phyloP scores from a whole-genome alignment of 2,797 vertebrate genomes.

The Anguilla pacifica region DNA sequence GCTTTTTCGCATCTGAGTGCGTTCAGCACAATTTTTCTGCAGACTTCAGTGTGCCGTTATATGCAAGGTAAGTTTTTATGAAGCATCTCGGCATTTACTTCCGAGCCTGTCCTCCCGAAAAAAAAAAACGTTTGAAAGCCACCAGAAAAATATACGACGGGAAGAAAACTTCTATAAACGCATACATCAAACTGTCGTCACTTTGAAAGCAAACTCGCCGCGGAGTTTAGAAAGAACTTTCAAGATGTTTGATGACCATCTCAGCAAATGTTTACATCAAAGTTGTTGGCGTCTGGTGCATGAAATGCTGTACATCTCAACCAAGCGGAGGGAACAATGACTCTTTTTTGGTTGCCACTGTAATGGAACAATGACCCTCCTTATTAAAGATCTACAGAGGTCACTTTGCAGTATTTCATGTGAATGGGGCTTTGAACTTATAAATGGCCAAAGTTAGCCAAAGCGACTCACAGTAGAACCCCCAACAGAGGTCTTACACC shows the following conservation, averaged over 20 bases:
- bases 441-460: slow-evolving; percentile 24
- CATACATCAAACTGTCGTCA: slow-evolving; percentile 1
- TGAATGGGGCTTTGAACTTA: slow-evolving; percentile 26
- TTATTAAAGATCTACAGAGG: background rate
- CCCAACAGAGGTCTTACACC: background rate
- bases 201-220: background rate
- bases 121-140: background rate
- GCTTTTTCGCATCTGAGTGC: background rate
- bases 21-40: slow-evolving; percentile 9
- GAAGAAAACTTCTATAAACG: background rate
- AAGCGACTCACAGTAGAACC: slow-evolving; percentile 1
- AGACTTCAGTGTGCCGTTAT: background rate
- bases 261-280: background rate
- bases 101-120: background rate
- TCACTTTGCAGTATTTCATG: slow-evolving; percentile 1
- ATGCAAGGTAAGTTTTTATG: slow-evolving; percentile 5
- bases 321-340: background rate
- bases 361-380: background rate
- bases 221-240: background rate
- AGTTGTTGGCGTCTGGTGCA: background rate
- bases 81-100: background rate
- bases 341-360: slow-evolving; percentile 1
- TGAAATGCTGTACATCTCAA: background rate
- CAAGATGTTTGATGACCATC: background rate
- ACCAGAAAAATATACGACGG: background rate